Base-by-base conservation (phyloP, 2,888 invertebrate genomes). In the Nomada ferruginata region DNA sequence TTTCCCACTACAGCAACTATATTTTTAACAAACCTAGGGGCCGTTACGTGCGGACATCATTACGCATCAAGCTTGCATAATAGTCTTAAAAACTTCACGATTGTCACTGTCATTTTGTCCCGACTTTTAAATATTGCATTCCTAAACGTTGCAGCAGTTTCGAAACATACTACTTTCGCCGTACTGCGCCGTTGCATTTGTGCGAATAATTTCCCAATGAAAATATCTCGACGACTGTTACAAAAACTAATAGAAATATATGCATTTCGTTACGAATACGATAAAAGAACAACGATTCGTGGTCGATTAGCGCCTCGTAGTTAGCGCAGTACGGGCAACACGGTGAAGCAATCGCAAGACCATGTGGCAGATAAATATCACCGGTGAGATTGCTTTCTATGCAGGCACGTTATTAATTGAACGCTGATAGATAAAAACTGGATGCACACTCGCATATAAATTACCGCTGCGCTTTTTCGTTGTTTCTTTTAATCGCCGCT, bases 381-480 rank as follows among this genome's bases (percentile, higher is more conserved):
- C n/a, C 23, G 23, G 53, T 13, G 15, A 23, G 59, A 75, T 53
- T 61, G 50, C 63, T 69, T 68, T 63, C 77, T 23, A 57, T 69
- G 77, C 50, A 69, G 23, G 69, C 50, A 50, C 23, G 20, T 52
- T 20, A 13, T 65, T 26, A 63, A 36, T 29, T 60, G 59, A 64
- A 60, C n/a, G 44, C 15, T 47, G 42, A 15, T 44, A 50, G 29
- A 55, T 52, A 9, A 7, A 63, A 63, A 15, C 2, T 59, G 3
- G 20, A n/a, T n/a, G n/a, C 13, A 4, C 13, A 50, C n/a, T 52
- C 9, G n/a, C n/a, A 26, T 11, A 52, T 26, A 52, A 66, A 66
- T 29, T n/a, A 29, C 29, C 18, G 0, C 13, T 50, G 10, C 26
- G 15, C 11, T 36, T 50, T 20, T 18, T 1, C 18, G 18, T 47